Conservation (phyloP, 2,888 invertebrate genomes). For the Augiades crinisus region DNA sequence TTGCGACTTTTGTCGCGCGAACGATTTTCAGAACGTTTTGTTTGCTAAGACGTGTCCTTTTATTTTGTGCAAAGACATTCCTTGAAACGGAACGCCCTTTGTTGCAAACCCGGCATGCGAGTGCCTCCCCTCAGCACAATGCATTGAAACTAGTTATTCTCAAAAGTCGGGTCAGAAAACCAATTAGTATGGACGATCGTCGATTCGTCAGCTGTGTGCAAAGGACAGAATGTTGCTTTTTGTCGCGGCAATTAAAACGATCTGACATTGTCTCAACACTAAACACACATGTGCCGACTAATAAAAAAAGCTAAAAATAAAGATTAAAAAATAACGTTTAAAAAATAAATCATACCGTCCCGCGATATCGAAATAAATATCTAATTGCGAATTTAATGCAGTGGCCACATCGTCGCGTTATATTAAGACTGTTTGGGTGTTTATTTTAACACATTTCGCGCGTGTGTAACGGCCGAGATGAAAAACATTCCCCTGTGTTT, state of each 20-base stretch:
- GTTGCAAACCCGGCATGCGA: conserved; percentile 49
- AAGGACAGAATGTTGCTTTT: conserved; percentile 41
- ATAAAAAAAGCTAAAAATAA: too few relatives aligned
- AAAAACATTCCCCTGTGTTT: conserved; percentile 81
- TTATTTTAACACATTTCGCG: conserved; percentile 80
- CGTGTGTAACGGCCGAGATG: conserved; percentile 76
- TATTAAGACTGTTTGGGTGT: conserved; percentile 76
- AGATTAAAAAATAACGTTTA: conserved; percentile 34
- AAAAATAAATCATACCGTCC: conserved; percentile 69
- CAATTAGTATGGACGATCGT: conserved; percentile 49
- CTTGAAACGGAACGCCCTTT: conserved; percentile 70
- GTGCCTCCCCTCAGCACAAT: conserved; percentile 44
- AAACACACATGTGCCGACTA: conserved; percentile 30
- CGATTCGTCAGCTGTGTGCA: conserved; percentile 17
- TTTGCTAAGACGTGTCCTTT: conserved; percentile 59
- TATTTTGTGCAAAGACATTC: conserved; percentile 62
- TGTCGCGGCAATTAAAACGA: conserved; percentile 48
- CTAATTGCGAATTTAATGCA: conserved; percentile 70
- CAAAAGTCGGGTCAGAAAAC: conserved; percentile 57
- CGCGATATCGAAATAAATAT: conserved; percentile 61
- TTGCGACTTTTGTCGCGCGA: conserved; percentile 69
- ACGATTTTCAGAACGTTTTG: conserved; percentile 63
- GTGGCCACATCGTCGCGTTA: conserved; percentile 71
- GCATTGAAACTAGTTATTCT: conserved; percentile 38
- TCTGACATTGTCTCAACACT: conserved; percentile 37